Percentiles rank a stretch among this genome's conserved stretches.
Evolutionary conservation across 2,113 vertebrate species (phyloP).

Genomic region (Triplophysa siluroides): DNA sequence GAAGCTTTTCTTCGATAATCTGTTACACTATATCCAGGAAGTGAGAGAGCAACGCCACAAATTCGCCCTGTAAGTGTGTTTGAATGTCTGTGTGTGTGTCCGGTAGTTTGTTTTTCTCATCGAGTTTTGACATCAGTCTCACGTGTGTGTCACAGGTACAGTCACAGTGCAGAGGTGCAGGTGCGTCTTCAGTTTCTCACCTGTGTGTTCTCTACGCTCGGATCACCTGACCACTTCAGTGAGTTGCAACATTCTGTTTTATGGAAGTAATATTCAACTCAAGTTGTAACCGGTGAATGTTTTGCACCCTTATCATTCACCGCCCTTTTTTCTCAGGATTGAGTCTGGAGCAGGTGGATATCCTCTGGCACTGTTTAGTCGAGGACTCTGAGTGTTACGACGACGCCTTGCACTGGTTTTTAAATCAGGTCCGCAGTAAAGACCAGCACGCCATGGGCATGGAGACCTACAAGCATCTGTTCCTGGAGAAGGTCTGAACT

Average conservation of each 20-base stretch:
- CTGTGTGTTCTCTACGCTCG: constrained; percentile 97
- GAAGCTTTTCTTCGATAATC: constrained; percentile 98
- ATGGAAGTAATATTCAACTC: too few relatives aligned
- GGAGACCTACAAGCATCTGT: constrained; percentile 99
- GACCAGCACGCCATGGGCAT: constrained; percentile 99
- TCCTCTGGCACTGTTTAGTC: constrained; percentile 97
- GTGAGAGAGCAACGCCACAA: constrained; percentile 90
- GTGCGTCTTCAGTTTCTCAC: constrained; percentile 98
- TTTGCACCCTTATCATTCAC: background rate
- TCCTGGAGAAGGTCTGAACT: constrained; percentile 90
- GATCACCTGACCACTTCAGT: constrained; percentile 99
- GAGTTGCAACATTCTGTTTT: constrained; percentile 63
- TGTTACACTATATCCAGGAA: constrained; percentile 96
- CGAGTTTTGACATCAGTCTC: background rate
- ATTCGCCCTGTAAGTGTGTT: constrained; percentile 87
- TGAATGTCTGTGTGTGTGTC: background rate
- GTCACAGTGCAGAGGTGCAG: constrained; percentile 97
- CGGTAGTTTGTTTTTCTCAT: background rate
- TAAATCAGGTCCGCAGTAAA: constrained; percentile 99
- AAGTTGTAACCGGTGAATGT: background rate
- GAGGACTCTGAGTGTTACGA: constrained; percentile 97
- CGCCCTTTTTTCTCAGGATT: constrained; percentile 74
- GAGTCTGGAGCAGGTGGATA: constrained; percentile 98
- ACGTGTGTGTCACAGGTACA: constrained; percentile 78
- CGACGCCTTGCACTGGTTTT: constrained; percentile 97